phyloP scores from a whole-genome alignment of 2,888 invertebrate species.

The Chelonus formosanus region DNA sequence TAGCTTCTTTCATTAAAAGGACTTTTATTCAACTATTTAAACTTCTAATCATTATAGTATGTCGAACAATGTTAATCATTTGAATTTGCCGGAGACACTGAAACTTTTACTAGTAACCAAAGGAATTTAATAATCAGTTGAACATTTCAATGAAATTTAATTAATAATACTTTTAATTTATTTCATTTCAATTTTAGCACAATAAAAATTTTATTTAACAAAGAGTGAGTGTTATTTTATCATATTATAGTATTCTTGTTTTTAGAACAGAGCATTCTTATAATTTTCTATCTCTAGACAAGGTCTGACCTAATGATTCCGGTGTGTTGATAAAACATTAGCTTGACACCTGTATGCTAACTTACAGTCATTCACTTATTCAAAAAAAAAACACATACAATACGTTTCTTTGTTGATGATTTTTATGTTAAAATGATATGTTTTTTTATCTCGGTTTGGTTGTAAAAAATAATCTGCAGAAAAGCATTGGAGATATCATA shows the following conservation, averaged over 20 bases:
- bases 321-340: conserved; percentile 24
- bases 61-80: no score
- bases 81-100: no score
- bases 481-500: neutral
- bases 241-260: neutral
- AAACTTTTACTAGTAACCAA: no score
- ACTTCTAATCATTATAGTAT: no score
- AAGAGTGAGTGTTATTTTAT: neutral
- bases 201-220: conserved; percentile 15
- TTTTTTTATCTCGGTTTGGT: conserved; percentile 1
- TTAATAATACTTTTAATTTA: neutral
- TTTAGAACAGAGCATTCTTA: neutral
- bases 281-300: conserved; percentile 18
- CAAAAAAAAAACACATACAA: conserved; percentile 22
- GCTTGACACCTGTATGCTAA: conserved; percentile 29
- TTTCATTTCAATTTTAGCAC: conserved; percentile 5
- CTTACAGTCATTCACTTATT: conserved; percentile 5
- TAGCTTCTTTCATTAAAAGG: no score
- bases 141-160: conserved; percentile 6
- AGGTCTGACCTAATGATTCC: conserved; percentile 17
- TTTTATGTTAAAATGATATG: neutral
- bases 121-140: conserved; percentile 13
- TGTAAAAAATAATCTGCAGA: conserved; percentile 15
- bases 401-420: conserved; percentile 22
- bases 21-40: no score